Conservation (phyloP, 1,140 invertebrate species). For the Drosophila nasuta region DNA sequence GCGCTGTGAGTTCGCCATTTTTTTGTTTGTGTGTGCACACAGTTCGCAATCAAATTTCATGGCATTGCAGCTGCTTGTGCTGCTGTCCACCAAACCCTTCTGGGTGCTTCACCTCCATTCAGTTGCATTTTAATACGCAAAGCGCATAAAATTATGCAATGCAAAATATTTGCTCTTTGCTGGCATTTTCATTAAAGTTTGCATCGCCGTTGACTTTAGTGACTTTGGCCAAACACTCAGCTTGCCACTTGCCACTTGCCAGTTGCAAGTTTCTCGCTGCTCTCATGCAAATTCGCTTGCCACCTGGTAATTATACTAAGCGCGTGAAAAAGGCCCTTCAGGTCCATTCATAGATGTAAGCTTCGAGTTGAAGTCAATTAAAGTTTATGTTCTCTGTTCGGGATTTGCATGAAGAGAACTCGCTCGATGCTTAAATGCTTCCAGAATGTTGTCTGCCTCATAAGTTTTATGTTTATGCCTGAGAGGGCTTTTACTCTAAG, state of each 20-base stretch:
- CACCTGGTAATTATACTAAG: slow-evolving; percentile 61
- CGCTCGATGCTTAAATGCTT: slow-evolving; percentile 16
- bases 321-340: slow-evolving; percentile 20
- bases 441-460: slow-evolving; percentile 8
- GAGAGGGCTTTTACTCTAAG: slow-evolving; percentile 10
- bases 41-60: slow-evolving; percentile 73
- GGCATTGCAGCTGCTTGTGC: slow-evolving; percentile 31
- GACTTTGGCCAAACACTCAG: slow-evolving; percentile 35
- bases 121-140: slow-evolving; percentile 62
- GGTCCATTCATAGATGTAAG: slow-evolving; percentile 26
- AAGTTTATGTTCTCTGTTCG: slow-evolving; percentile 29
- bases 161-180: slow-evolving; percentile 64
- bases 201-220: slow-evolving; percentile 35
- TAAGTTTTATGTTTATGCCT: slow-evolving; percentile 29
- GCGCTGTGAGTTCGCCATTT: slow-evolving; percentile 54
- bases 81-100: neutral
- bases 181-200: slow-evolving; percentile 66
- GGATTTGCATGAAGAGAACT: slow-evolving; percentile 12
- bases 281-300: slow-evolving; percentile 54
- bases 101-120: neutral
- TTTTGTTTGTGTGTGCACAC: slow-evolving; percentile 28
- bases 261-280: slow-evolving; percentile 3
- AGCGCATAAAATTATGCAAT: slow-evolving; percentile 74
- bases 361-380: slow-evolving; percentile 30
- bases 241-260: slow-evolving; percentile 8